Percentiles rank a stretch among this genome's conserved stretches.
phyloP scores from a whole-genome alignment of 2,888 invertebrate genomes.

The Lampropteryx suffumata region DNA sequence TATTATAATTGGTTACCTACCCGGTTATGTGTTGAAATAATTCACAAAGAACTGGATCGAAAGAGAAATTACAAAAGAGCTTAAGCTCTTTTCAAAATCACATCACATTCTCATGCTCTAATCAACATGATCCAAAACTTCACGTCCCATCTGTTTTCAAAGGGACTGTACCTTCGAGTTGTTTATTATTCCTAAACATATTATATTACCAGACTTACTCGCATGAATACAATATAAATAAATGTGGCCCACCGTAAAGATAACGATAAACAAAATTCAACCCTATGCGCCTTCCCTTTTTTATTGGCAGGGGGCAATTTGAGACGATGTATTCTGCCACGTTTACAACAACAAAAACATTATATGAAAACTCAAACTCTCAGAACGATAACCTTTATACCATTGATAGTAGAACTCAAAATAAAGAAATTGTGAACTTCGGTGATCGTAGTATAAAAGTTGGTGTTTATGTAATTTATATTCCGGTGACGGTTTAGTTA shows the following conservation, averaged over 20 bases:
- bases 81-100: constrained; percentile 23
- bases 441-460: constrained; percentile 35
- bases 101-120: constrained; percentile 31
- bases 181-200: constrained; percentile 68
- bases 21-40: constrained; percentile 22
- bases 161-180: constrained; percentile 57
- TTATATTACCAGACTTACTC: constrained; percentile 74
- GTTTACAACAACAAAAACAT: constrained; percentile 43
- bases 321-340: constrained; percentile 76
- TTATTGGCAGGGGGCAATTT: constrained; percentile 80
- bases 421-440: constrained; percentile 27
- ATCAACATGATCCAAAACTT: constrained; percentile 30
- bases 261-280: constrained; percentile 80
- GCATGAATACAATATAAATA: constrained; percentile 76
- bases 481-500: constrained; percentile 77
- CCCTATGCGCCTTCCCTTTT: constrained; percentile 75
- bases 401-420: constrained; percentile 34
- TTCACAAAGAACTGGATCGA: constrained; percentile 19
- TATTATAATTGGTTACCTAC: constrained; percentile 19
- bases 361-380: constrained; percentile 17
- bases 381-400: constrained; percentile 35
- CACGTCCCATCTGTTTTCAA: constrained; percentile 37
- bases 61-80: constrained; percentile 17
- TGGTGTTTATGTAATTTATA: constrained; percentile 72
- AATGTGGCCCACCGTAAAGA: constrained; percentile 77